These are phyloP conservation scores for Orchestia grillus DNA, from an alignment of 1,140 invertebrate genomes.

Conservation along the genomic window DNA sequence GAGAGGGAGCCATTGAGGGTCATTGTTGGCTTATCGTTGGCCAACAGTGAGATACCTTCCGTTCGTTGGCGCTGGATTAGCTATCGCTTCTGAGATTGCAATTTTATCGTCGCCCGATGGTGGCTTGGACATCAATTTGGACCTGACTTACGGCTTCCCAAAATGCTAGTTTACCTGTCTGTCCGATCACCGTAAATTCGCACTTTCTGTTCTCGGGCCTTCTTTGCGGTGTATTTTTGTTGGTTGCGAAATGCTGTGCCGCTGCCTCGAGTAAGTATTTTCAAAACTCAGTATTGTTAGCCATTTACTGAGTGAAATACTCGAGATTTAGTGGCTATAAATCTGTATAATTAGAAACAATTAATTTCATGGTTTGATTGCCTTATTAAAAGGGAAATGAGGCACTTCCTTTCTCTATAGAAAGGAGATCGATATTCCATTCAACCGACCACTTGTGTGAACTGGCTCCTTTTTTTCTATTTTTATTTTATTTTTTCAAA, in stretches of 20 bases:
- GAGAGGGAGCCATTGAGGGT: slow-evolving; percentile 49
- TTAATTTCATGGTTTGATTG: no score
- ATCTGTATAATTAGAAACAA: no score
- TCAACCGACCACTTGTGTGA: no score
- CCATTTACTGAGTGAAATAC: no score
- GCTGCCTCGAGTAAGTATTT: background rate
- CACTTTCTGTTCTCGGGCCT: background rate
- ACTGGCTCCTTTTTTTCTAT: no score
- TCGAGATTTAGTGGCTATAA: no score
- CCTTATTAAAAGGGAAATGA: no score
- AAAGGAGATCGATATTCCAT: no score
- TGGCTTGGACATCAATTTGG: background rate
- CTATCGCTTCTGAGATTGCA: slow-evolving; percentile 26
- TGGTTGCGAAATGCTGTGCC: background rate
- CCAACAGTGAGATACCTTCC: slow-evolving; percentile 4
- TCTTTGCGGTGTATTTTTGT: background rate
- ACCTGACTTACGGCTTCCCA: background rate
- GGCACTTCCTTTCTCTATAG: no score
- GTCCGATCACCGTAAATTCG: background rate
- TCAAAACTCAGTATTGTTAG: no score
- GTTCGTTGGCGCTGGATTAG: slow-evolving; percentile 16
- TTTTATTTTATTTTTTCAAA: no score
- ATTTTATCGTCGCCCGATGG: background rate
- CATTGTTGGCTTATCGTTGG: slow-evolving; percentile 48
- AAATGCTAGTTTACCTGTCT: slow-evolving; percentile 1